A percentile compares a stretch with the other conserved stretches of the same genome.
These are phyloP conservation scores for Carabus problematicus DNA, from an alignment of 2,888 invertebrate species.

Conservation along the genomic window DNA sequence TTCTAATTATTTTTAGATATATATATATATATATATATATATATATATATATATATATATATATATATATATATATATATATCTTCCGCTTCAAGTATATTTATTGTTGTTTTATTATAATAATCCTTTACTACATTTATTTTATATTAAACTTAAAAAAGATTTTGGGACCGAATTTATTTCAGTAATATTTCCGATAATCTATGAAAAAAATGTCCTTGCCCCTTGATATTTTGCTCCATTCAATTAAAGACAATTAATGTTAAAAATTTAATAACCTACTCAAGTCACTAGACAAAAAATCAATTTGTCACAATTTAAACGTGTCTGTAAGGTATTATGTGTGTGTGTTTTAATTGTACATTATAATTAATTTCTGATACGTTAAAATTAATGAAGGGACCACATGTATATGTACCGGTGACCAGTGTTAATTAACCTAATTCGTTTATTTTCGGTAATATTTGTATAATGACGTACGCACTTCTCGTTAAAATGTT, in stretches of 20 bases:
- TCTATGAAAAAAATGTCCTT: no score
- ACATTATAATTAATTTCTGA: no score
- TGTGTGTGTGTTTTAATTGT: not conserved
- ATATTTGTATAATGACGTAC: slow-evolving; percentile 10
- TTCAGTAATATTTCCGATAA: no score
- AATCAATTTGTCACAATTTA: no score
- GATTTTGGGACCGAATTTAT: no score
- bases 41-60: slow-evolving; percentile 26
- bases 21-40: slow-evolving; percentile 21
- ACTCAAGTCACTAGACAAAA: no score
- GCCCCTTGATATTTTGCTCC: no score
- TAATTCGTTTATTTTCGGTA: slow-evolving; percentile 7
- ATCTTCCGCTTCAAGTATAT: not conserved
- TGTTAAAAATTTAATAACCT: no score
- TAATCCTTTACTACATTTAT: not conserved
- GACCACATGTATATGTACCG: not conserved
- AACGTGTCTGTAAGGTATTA: not conserved
- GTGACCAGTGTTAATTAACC: not conserved
- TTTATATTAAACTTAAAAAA: no score
- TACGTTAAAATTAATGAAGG: slow-evolving; percentile 1
- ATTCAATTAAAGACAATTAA: no score
- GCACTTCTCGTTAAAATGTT: slow-evolving; percentile 2
- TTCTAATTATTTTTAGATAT: not conserved
- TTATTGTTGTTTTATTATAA: not conserved
- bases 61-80: slow-evolving; percentile 7